Percentiles rank a stretch among this genome's conserved stretches.
phyloP scores from a whole-genome alignment of 2,888 invertebrate genomes.

The Arctia plantaginis region DNA sequence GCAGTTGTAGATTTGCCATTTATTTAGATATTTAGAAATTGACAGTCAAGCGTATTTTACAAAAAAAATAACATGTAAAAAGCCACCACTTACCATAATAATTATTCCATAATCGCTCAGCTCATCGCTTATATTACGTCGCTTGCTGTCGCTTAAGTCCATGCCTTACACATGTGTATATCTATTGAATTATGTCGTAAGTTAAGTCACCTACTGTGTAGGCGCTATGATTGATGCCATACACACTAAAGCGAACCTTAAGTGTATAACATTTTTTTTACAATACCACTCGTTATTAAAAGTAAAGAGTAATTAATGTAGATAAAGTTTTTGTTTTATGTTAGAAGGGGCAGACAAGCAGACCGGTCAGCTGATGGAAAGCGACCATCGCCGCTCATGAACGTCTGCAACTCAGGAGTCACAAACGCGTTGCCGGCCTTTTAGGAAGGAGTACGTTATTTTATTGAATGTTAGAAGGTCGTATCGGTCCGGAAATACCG shows the following conservation, averaged over 20 bases:
- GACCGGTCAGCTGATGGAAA: too few species aligned
- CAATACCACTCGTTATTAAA: conserved; percentile 33
- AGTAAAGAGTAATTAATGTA: conserved; percentile 5
- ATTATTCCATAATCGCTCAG: background rate
- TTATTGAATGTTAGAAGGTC: too few species aligned
- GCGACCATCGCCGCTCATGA: too few species aligned
- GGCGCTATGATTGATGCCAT: conserved; percentile 55
- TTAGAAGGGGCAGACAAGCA: too few species aligned
- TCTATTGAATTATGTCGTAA: conserved; percentile 36
- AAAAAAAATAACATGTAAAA: background rate
- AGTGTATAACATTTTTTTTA: conserved; percentile 33
- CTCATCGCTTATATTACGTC: background rate
- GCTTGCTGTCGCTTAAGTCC: background rate
- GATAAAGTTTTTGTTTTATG: too few species aligned
- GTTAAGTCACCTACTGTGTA: conserved; percentile 32
- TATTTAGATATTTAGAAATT: background rate
- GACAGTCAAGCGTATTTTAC: background rate
- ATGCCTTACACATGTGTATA: conserved; percentile 6
- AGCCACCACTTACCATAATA: background rate
- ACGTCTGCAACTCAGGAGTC: too few species aligned
- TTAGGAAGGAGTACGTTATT: too few species aligned
- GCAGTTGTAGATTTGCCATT: too few species aligned
- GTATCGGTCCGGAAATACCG: too few species aligned
- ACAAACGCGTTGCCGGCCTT: too few species aligned
- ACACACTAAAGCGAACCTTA: conserved; percentile 14